Evolutionary conservation across 1,140 invertebrate species (phyloP).

Genomic region (Ceratosolen solmsi): DNA sequence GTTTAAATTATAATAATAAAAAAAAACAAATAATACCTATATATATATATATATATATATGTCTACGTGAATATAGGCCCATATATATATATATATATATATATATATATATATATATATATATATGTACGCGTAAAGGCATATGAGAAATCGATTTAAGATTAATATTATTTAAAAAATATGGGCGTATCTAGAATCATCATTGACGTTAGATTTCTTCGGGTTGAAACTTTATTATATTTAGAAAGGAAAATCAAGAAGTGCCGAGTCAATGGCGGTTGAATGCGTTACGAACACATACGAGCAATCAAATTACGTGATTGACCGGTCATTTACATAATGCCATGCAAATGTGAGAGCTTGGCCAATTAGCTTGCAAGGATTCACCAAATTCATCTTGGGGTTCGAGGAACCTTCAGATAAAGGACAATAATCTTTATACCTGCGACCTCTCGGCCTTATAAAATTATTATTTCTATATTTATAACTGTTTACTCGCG

Average conservation of each 20-base stretch:
- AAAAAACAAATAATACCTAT: too few species aligned
- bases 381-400: conserved; percentile 48
- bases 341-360: conserved; percentile 53
- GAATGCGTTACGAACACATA: background rate
- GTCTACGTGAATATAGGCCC: too few species aligned
- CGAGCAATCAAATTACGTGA: conserved; percentile 43
- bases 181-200: background rate
- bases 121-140: background rate
- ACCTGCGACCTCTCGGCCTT: background rate
- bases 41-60: too few species aligned
- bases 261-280: background rate
- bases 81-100: too few species aligned
- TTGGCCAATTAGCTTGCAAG: conserved; percentile 53
- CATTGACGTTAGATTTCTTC: background rate
- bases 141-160: background rate
- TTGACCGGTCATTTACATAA: conserved; percentile 57
- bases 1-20: too few species aligned
- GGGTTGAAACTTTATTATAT: background rate
- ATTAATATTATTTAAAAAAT: background rate
- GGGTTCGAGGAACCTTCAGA: conserved; percentile 40
- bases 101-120: too few species aligned
- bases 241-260: conserved; percentile 31
- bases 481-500: too few species aligned
- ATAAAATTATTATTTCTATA: too few species aligned
- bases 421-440: conserved; percentile 19